phyloP scores from a whole-genome alignment of 2,888 invertebrate species.

The Rhingia rostrata region DNA sequence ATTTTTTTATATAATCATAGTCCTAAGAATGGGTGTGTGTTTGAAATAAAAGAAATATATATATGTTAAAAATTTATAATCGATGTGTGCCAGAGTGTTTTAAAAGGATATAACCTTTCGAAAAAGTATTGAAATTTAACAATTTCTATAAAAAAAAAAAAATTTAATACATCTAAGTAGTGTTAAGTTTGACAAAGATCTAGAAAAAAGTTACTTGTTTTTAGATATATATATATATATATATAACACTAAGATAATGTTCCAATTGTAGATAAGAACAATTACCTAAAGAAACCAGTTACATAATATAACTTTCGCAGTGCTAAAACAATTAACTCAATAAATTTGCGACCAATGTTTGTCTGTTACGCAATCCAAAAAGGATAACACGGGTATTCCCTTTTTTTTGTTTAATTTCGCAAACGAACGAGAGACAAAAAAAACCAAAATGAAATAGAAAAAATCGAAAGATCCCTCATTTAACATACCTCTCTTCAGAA shows the following conservation, averaged over 20 bases:
- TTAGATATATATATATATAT: slow-evolving; percentile 46
- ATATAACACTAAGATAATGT: slow-evolving; percentile 37
- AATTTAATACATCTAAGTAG: background rate
- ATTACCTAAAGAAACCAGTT: slow-evolving; percentile 12
- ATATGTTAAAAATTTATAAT: slow-evolving; percentile 5
- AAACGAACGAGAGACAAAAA: slow-evolving; percentile 23
- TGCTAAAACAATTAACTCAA: slow-evolving; percentile 10
- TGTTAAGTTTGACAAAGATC: slow-evolving; percentile 20
- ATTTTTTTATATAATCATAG: slow-evolving; percentile 72
- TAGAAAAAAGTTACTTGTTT: slow-evolving; percentile 50
- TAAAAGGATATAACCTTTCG: slow-evolving; percentile 1
- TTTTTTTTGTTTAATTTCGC: slow-evolving; percentile 15
- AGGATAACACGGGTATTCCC: slow-evolving; percentile 6
- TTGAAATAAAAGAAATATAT: slow-evolving; percentile 14
- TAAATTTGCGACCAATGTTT: slow-evolving; percentile 15
- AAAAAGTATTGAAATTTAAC: slow-evolving; percentile 30
- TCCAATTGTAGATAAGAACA: slow-evolving; percentile 20
- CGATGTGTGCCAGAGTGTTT: slow-evolving; percentile 20
- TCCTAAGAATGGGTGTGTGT: slow-evolving; percentile 69
- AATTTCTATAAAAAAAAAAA: slow-evolving; percentile 37
- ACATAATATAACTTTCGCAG: slow-evolving; percentile 60
- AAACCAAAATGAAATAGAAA: slow-evolving; percentile 4
- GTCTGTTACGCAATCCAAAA: slow-evolving; percentile 66
- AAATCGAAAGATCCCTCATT: slow-evolving; percentile 59
- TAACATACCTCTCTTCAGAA: slow-evolving; percentile 46